Evolutionary conservation across 2,113 vertebrate species (phyloP).

Genomic region (Nibea coibor): DNA sequence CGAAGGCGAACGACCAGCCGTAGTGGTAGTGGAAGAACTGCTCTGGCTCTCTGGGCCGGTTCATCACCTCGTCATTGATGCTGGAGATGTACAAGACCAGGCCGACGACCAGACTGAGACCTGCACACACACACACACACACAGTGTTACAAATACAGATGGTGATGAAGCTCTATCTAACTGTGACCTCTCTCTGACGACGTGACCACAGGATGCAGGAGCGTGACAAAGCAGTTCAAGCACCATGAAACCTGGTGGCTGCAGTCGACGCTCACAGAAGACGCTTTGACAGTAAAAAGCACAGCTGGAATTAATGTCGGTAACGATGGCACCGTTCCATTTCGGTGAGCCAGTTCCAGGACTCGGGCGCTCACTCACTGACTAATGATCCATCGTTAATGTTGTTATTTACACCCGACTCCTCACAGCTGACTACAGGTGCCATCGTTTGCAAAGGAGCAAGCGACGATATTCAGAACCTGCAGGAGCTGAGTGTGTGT

Average conservation of each 20-base stretch:
- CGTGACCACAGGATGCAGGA: no score
- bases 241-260: no score
- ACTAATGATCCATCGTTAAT: neutral
- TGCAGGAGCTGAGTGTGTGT: neutral
- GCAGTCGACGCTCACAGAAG: no score
- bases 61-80: slow-evolving; percentile 96
- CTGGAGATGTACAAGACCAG: slow-evolving; percentile 94
- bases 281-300: no score
- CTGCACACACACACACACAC: slow-evolving; percentile 69
- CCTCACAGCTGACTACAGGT: no score
- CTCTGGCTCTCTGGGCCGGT: slow-evolving; percentile 90
- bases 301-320: neutral
- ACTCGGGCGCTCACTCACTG: no score
- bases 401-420: neutral
- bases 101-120: slow-evolving; percentile 91
- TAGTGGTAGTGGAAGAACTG: slow-evolving; percentile 93
- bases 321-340: neutral
- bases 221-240: neutral
- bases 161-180: no score
- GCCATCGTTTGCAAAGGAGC: neutral
- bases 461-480: neutral
- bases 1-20: slow-evolving; percentile 94
- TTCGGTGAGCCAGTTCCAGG: no score
- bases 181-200: no score
- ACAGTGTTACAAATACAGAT: neutral